These are phyloP conservation scores for Cladorhizidae sp. DNA, from an alignment of 37 sponge, comb jelly and placozoan species.

Conservation along the genomic window DNA sequence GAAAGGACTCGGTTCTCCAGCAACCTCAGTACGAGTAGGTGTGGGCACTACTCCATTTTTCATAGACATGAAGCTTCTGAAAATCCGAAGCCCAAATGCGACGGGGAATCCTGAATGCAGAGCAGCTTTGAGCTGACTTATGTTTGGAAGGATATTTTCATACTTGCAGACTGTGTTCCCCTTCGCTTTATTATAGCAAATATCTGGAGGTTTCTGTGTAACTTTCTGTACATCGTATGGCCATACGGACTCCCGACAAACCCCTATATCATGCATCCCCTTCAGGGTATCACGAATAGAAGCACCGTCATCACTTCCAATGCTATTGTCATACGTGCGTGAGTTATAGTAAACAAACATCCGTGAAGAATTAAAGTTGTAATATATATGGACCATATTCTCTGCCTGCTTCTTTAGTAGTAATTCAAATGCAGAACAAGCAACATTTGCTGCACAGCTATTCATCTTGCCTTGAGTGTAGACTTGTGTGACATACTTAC, in stretches of 20 bases:
- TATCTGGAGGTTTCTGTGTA: background rate
- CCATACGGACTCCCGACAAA: constrained; percentile 16
- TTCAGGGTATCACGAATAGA: constrained; percentile 28
- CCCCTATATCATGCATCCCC: background rate
- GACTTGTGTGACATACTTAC: constrained; percentile 1
- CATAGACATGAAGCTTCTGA: background rate
- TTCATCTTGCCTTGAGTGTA: constrained; percentile 5
- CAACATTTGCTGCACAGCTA: constrained; percentile 25
- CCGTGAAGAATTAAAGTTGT: constrained; percentile 17
- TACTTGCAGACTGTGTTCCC: constrained; percentile 8
- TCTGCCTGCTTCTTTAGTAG: background rate
- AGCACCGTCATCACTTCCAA: background rate
- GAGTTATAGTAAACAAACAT: constrained; percentile 25
- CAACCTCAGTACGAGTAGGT: background rate
- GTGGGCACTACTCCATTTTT: background rate
- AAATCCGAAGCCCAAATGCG: constrained; percentile 7
- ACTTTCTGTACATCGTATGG: background rate
- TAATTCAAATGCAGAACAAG: constrained; percentile 10
- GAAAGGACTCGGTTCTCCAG: background rate
- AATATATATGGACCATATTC: background rate
- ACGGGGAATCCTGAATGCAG: background rate
- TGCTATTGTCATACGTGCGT: background rate
- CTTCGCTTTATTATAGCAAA: background rate
- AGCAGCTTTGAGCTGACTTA: constrained; percentile 5
- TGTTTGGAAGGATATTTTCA: background rate